These are phyloP conservation scores for Elgonia sp. DNA, from an alignment of 2,888 invertebrate species.

Conservation along the genomic window DNA sequence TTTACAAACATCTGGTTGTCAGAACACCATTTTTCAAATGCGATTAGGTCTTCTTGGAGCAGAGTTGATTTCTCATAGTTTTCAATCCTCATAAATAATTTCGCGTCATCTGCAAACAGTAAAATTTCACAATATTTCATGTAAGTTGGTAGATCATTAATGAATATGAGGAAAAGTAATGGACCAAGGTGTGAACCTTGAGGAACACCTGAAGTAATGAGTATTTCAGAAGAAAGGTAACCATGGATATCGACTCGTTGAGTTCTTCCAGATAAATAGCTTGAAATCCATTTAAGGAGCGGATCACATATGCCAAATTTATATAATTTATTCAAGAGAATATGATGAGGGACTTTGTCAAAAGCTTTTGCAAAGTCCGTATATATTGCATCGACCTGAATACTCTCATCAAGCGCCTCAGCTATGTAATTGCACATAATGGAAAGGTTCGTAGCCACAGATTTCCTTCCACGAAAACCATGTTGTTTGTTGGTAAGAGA, in stretches of 20 bases:
- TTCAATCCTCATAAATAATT: neutral
- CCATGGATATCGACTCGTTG: neutral
- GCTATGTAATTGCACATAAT: neutral
- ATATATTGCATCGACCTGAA: neutral
- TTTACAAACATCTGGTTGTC: neutral
- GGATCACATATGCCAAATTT: neutral
- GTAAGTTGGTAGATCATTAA: neutral
- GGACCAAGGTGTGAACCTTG: conserved; percentile 14
- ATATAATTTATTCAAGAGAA: neutral
- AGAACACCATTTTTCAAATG: conserved; percentile 3
- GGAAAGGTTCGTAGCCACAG: neutral
- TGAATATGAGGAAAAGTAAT: neutral
- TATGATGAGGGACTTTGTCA: no score
- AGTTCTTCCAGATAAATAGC: neutral
- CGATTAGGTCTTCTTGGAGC: neutral
- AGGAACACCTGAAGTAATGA: conserved; percentile 1
- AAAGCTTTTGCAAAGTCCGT: no score
- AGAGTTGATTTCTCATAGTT: neutral
- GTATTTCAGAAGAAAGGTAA: neutral
- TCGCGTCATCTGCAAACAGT: neutral
- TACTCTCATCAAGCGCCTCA: neutral
- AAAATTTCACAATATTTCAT: neutral
- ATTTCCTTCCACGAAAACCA: conserved; percentile 3
- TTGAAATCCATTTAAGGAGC: neutral
- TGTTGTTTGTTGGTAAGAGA: neutral